These are phyloP conservation scores for Anastrepha obliqua DNA, from an alignment of 1,140 invertebrate genomes.

Conservation along the genomic window DNA sequence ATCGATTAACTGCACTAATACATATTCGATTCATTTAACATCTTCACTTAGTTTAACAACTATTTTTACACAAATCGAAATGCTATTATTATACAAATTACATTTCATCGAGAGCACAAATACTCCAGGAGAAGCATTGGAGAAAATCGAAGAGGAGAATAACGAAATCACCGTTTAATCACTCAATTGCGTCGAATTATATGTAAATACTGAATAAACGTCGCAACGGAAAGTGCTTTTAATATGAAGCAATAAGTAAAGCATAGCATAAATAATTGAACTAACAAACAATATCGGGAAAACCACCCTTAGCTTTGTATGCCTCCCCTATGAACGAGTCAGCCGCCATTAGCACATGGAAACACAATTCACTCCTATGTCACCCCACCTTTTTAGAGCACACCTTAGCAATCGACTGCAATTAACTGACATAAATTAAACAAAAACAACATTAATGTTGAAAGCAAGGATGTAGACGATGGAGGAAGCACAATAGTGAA, in stretches of 20 bases:
- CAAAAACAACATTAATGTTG: not conserved
- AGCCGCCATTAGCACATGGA: not conserved
- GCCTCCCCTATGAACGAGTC: not conserved
- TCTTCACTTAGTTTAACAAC: not conserved
- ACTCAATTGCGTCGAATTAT: not conserved
- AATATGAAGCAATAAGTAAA: not conserved
- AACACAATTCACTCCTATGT: not conserved
- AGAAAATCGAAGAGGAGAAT: not conserved
- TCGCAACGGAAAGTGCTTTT: conserved; percentile 1
- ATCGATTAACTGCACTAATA: not conserved
- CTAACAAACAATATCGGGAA: not conserved
- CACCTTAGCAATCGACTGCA: conserved; percentile 32
- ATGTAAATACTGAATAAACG: conserved; percentile 7
- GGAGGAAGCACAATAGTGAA: not conserved
- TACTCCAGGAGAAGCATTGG: not conserved
- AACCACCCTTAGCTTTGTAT: not conserved
- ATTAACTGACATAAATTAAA: conserved; percentile 33
- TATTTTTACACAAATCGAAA: not conserved
- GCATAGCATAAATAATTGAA: conserved; percentile 10
- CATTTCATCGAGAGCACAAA: not conserved
- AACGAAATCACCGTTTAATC: not conserved
- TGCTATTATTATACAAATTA: conserved; percentile 10
- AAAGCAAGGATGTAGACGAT: conserved; percentile 13
- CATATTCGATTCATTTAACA: not conserved
- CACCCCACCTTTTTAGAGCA: not conserved